Conservation (phyloP, 2,888 invertebrate genomes). For the Diarsia brunnea region DNA sequence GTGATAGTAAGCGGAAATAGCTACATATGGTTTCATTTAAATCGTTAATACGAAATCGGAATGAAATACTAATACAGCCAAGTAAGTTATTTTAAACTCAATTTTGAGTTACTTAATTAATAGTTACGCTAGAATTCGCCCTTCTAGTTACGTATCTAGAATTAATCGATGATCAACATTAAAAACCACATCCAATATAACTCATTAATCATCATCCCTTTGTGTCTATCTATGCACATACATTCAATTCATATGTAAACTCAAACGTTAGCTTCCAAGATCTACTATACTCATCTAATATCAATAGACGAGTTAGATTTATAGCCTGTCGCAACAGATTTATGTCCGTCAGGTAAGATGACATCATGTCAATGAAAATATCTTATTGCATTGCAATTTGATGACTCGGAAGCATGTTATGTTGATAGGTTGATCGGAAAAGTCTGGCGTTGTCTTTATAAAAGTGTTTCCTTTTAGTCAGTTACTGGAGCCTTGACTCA, state of each 20-base stretch:
- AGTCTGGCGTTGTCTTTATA: too few relatives aligned
- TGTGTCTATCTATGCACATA: neutral
- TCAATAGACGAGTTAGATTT: conserved; percentile 45
- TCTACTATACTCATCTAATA: conserved; percentile 21
- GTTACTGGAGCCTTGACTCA: too few relatives aligned
- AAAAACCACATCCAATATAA: neutral
- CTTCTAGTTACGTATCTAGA: neutral
- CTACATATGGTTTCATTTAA: neutral
- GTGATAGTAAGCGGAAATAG: neutral
- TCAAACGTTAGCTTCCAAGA: conserved; percentile 17
- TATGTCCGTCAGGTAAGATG: conserved; percentile 32
- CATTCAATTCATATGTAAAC: conserved; percentile 4
- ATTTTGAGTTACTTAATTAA: neutral
- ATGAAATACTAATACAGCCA: neutral
- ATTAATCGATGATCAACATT: neutral
- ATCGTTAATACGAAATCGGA: neutral
- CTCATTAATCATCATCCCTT: neutral
- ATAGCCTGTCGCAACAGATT: conserved; percentile 35
- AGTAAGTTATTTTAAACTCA: neutral
- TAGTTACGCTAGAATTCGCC: neutral
- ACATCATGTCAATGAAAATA: conserved; percentile 33
- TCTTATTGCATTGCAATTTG: conserved; percentile 32
- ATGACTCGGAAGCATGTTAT: conserved; percentile 17
- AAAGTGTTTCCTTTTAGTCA: too few relatives aligned
- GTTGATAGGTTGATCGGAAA: neutral